Conservation (phyloP, 1,140 invertebrate genomes). For the Vollenhovia emeryi region DNA sequence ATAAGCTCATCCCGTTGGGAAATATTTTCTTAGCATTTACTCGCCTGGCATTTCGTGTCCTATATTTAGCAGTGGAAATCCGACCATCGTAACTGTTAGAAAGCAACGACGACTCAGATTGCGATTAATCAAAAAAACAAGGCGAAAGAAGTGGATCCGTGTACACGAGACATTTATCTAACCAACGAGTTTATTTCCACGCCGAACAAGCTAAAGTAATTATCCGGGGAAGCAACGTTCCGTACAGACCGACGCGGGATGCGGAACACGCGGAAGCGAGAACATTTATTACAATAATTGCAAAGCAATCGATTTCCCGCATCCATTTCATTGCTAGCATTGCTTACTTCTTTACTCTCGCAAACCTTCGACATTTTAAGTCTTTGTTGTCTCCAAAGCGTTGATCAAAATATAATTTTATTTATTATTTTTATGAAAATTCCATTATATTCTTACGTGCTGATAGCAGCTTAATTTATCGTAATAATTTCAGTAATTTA, state of each 20-base stretch:
- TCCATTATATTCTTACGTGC: background rate
- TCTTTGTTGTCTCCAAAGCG: background rate
- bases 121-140: conserved; percentile 13
- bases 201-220: conserved; percentile 34
- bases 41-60: background rate
- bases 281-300: conserved; percentile 31
- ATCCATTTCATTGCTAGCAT: background rate
- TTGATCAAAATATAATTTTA: background rate
- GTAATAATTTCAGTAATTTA: conserved; percentile 1
- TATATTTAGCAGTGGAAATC: background rate
- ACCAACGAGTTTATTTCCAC: background rate
- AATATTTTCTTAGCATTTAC: conserved; percentile 9
- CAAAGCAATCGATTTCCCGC: background rate
- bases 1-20: background rate
- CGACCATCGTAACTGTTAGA: background rate
- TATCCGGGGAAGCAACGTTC: conserved; percentile 7
- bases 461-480: background rate
- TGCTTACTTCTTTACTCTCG: background rate
- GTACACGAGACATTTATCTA: conserved; percentile 13
- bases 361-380: background rate
- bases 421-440: background rate
- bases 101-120: background rate
- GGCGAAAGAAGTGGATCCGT: background rate
- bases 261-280: background rate
- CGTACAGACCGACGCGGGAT: background rate